These are phyloP conservation scores for Macrotis lagotis DNA, from an alignment of 2,113 vertebrate species.

Conservation along the genomic window DNA sequence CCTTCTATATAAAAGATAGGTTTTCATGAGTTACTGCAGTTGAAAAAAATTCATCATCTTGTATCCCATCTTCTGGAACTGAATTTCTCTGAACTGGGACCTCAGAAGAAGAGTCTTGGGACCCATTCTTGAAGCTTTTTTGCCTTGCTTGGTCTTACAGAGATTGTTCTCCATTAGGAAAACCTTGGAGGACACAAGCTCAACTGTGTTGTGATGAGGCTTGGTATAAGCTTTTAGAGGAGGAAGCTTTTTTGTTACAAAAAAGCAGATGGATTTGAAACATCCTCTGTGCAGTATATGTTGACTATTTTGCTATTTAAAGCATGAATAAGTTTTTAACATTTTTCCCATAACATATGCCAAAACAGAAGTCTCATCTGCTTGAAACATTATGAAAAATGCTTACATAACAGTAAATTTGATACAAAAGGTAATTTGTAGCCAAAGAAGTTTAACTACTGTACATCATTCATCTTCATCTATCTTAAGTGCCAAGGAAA, in stretches of 20 bases:
- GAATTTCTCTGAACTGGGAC: background rate
- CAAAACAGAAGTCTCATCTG: constrained; percentile 66
- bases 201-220: background rate
- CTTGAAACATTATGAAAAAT: constrained; percentile 67
- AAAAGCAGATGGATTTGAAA: constrained; percentile 46
- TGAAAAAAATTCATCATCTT: background rate
- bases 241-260: background rate
- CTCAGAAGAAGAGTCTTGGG: background rate
- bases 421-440: constrained; percentile 53
- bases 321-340: constrained; percentile 52
- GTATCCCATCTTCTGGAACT: background rate
- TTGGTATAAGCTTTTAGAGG: background rate
- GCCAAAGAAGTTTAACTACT: constrained; percentile 53
- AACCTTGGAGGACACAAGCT: background rate
- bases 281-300: constrained; percentile 50
- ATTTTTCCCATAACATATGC: constrained; percentile 70
- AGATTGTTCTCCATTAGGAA: background rate
- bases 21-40: too few species aligned
- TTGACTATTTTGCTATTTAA: constrained; percentile 67
- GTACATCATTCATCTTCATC: constrained; percentile 66
- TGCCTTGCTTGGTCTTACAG: background rate
- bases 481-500: constrained; percentile 47
- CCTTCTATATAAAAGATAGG: background rate
- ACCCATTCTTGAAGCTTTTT: background rate
- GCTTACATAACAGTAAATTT: constrained; percentile 62